Percentiles rank a stretch among this genome's conserved stretches.
Conservation (phyloP, 2,888 invertebrate genomes). For the Eumerus sabulonum region DNA sequence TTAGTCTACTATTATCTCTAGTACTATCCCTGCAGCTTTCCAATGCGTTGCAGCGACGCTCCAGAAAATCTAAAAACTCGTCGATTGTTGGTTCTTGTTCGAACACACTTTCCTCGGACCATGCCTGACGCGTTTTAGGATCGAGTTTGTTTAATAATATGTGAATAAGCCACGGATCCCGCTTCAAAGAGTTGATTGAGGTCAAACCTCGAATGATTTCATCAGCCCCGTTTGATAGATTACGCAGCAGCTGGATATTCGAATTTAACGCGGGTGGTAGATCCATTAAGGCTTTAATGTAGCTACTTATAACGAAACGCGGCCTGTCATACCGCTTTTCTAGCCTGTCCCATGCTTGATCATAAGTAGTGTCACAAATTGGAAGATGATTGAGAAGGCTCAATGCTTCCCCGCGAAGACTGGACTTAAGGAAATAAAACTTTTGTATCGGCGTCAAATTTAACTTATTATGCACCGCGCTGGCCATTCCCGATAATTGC, state of each 20-base stretch:
- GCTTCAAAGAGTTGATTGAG: too few species aligned
- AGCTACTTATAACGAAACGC: conserved; percentile 18
- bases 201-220: conserved; percentile 26
- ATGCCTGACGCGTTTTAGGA: too few species aligned
- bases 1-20: too few species aligned
- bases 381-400: conserved; percentile 19
- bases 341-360: conserved; percentile 11
- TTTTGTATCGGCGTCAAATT: conserved; percentile 22
- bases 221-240: conserved; percentile 47
- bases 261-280: background rate
- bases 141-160: conserved; percentile 40
- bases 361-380: conserved; percentile 6
- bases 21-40: conserved; percentile 6
- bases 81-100: too few species aligned
- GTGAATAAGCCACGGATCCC: conserved; percentile 43
- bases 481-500: conserved; percentile 31
- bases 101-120: too few species aligned
- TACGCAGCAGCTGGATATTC: conserved; percentile 22
- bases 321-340: conserved; percentile 26
- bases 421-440: conserved; percentile 20
- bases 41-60: conserved; percentile 38
- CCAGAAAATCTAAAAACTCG: too few species aligned
- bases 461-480: conserved; percentile 16
- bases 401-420: conserved; percentile 7
- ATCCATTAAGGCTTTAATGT: conserved; percentile 16